phyloP scores from a whole-genome alignment of 1,140 invertebrate genomes.

The Druon quercuslanigerum region DNA sequence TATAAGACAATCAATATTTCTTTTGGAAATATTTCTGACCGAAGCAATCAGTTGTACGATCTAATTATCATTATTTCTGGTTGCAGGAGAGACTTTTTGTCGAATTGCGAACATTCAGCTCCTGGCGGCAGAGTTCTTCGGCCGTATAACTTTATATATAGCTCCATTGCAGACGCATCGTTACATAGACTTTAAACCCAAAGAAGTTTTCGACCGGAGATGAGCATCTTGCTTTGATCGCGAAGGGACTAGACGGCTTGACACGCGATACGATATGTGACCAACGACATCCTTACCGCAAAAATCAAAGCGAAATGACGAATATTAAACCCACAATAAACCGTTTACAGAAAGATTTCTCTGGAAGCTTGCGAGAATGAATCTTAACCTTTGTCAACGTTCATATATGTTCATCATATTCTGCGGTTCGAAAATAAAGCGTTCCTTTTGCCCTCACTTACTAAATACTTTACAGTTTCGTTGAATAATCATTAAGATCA shows the following conservation, averaged over 20 bases:
- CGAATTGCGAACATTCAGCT: constrained; percentile 41
- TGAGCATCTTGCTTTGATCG: constrained; percentile 43
- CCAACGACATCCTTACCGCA: neutral
- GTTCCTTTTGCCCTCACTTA: constrained; percentile 23
- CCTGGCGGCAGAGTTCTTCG: constrained; percentile 42
- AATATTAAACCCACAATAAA: neutral
- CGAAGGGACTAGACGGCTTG: constrained; percentile 29
- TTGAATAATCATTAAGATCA: neutral
- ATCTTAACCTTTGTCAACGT: constrained; percentile 21
- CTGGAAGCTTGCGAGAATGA: neutral
- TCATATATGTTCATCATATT: constrained; percentile 7
- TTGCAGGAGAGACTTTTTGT: constrained; percentile 13
- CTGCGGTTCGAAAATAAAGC: neutral
- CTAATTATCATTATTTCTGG: too few species aligned
- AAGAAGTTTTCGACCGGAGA: constrained; percentile 36
- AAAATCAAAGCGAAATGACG: constrained; percentile 13
- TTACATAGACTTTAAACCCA: constrained; percentile 34
- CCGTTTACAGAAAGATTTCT: constrained; percentile 2
- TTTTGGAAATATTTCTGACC: too few species aligned
- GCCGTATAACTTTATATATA: constrained; percentile 66
- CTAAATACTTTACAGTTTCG: constrained; percentile 17
- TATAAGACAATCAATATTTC: too few species aligned
- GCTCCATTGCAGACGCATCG: constrained; percentile 46
- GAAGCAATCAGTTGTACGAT: too few species aligned
- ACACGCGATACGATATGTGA: constrained; percentile 21